phyloP scores from a whole-genome alignment of 1,140 invertebrate genomes.

The Zelostemma sp. region DNA sequence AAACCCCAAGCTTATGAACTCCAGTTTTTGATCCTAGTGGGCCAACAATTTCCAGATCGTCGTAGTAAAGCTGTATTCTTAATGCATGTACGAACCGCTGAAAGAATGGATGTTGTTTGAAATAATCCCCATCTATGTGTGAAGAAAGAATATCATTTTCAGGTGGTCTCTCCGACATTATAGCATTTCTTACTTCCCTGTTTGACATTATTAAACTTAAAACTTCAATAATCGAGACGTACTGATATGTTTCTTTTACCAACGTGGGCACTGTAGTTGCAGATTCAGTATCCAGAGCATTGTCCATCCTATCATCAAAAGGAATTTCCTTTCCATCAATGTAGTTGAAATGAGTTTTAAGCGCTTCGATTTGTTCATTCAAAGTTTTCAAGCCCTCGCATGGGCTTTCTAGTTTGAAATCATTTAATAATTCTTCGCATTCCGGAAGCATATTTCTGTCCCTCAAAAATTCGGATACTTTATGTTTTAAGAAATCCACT shows the following conservation, averaged over 20 bases:
- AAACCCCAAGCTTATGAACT: slow-evolving; percentile 26
- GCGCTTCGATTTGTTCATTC: slow-evolving; percentile 4
- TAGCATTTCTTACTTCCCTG: slow-evolving; percentile 4
- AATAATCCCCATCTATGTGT: slow-evolving; percentile 11
- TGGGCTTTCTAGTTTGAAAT: neutral
- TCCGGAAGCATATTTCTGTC: too few species aligned
- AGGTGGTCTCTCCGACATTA: slow-evolving; percentile 1
- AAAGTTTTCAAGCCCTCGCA: neutral
- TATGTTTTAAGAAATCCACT: too few species aligned
- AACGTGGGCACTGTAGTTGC: neutral
- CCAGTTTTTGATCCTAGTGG: slow-evolving; percentile 33
- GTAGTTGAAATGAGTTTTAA: slow-evolving; percentile 2
- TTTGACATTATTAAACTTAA: slow-evolving; percentile 12
- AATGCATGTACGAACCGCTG: slow-evolving; percentile 7
- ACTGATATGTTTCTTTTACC: slow-evolving; percentile 29
- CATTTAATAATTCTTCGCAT: too few species aligned
- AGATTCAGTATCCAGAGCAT: slow-evolving; percentile 5
- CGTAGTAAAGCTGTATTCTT: slow-evolving; percentile 13
- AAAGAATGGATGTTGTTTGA: slow-evolving; percentile 8
- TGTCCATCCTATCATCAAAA: slow-evolving; percentile 1
- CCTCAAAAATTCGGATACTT: too few species aligned
- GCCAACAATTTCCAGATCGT: slow-evolving; percentile 34
- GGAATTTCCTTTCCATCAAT: slow-evolving; percentile 3
- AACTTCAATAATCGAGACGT: slow-evolving; percentile 21
- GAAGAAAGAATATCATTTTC: neutral